phyloP scores from a whole-genome alignment of 2,113 vertebrate genomes.

The Malurus alboscapulatus region DNA sequence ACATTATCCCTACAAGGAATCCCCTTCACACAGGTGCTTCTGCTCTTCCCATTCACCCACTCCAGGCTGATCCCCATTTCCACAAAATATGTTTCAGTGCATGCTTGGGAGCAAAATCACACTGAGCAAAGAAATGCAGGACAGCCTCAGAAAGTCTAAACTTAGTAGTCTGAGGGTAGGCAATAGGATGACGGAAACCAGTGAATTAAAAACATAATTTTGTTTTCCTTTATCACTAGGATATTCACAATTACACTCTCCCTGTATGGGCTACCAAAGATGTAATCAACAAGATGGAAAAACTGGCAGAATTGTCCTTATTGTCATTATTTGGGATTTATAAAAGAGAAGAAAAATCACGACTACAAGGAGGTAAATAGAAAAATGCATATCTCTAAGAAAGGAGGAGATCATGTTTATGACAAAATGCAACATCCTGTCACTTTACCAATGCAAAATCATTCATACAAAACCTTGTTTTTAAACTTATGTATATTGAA shows the following conservation, averaged over 20 bases:
- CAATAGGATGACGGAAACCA: background rate
- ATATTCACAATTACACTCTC: slow-evolving; percentile 81
- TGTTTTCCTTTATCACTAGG: slow-evolving; percentile 54
- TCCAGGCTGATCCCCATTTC: background rate
- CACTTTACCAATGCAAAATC: background rate
- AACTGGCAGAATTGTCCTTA: slow-evolving; percentile 78
- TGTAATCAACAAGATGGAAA: slow-evolving; percentile 74
- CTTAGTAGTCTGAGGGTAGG: background rate
- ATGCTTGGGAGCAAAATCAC: background rate
- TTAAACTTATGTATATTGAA: background rate
- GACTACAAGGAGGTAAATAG: slow-evolving; percentile 84
- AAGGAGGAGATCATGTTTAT: background rate
- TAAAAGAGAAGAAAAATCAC: slow-evolving; percentile 82
- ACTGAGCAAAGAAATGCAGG: background rate
- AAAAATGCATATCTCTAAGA: background rate
- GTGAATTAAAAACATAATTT: background rate
- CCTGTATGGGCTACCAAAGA: slow-evolving; percentile 82
- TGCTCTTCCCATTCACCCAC: background rate
- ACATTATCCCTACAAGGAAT: background rate
- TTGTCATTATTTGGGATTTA: slow-evolving; percentile 77
- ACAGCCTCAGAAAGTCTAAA: background rate
- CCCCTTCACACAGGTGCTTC: background rate
- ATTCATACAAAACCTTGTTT: background rate
- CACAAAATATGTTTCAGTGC: background rate
- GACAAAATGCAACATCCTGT: background rate